Evolutionary conservation across 2,113 vertebrate species (phyloP).

Genomic region (Oncorhynchus tshawytscha): DNA sequence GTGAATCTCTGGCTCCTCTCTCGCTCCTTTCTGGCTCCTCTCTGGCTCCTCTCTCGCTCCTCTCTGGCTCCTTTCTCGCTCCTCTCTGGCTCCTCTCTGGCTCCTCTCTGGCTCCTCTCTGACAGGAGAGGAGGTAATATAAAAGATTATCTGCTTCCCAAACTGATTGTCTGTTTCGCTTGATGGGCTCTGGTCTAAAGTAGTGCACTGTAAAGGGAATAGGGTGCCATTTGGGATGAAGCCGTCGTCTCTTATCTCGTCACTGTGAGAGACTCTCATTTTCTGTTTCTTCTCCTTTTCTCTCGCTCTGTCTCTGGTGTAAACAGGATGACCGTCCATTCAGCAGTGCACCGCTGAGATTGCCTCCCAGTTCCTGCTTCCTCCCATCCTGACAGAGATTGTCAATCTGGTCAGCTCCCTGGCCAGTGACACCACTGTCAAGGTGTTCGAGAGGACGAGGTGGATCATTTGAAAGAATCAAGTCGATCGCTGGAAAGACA

Average conservation of each 20-base stretch:
- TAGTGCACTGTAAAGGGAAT: not conserved
- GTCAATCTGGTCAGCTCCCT: constrained; percentile 83
- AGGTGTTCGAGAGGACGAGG: constrained; percentile 82
- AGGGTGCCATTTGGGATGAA: not conserved
- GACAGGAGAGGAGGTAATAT: not conserved
- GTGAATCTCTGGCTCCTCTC: constrained; percentile 19
- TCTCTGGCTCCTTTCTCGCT: no score
- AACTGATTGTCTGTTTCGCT: no score
- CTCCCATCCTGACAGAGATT: constrained; percentile 86
- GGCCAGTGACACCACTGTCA: constrained; percentile 87
- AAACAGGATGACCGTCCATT: constrained; percentile 87
- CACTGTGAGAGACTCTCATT: not conserved
- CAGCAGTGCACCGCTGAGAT: constrained; percentile 84
- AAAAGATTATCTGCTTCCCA: not conserved
- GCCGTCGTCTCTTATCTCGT: not conserved
- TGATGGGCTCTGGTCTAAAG: not conserved
- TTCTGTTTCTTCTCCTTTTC: not conserved
- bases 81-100: no score
- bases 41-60: no score
- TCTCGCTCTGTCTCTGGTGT: not conserved
- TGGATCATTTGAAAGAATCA: not conserved
- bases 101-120: no score
- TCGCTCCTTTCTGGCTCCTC: no score
- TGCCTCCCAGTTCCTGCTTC: constrained; percentile 89
- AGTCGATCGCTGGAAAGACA: not conserved